These are phyloP conservation scores for Polydrusus tereticollis DNA, from an alignment of 2,888 invertebrate genomes.

Conservation along the genomic window DNA sequence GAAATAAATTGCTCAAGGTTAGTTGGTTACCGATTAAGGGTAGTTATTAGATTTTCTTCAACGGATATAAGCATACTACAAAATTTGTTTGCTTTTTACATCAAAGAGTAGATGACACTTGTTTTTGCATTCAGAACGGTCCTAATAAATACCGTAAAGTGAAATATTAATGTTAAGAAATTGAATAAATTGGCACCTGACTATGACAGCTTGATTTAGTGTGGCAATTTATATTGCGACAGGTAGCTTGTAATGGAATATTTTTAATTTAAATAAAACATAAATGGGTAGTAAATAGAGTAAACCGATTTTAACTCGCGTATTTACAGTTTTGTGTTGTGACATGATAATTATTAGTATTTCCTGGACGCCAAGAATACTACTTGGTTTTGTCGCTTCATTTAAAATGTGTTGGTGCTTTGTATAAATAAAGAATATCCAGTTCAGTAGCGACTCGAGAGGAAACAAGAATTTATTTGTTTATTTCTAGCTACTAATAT, in stretches of 20 bases:
- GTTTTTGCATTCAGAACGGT: constrained; percentile 3
- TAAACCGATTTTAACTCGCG: constrained; percentile 30
- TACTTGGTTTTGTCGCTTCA: not conserved
- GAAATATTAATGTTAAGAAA: constrained; percentile 40
- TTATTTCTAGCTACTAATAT: too few species aligned
- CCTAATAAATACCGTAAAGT: constrained; percentile 36
- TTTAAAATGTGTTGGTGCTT: not conserved
- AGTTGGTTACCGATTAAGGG: too few species aligned
- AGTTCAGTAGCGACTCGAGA: not conserved
- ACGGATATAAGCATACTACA: too few species aligned
- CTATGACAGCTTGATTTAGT: constrained; percentile 43
- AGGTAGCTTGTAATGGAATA: constrained; percentile 39
- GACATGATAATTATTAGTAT: constrained; percentile 22
- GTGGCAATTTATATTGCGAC: constrained; percentile 41
- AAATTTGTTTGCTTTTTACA: too few species aligned
- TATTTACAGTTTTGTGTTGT: constrained; percentile 27
- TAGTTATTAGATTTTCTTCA: too few species aligned
- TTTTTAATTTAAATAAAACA: constrained; percentile 42
- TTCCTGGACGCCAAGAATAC: constrained; percentile 9
- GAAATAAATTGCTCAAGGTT: too few species aligned
- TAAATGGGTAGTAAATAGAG: constrained; percentile 16
- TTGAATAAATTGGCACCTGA: constrained; percentile 35
- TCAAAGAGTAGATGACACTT: not conserved
- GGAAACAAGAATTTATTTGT: too few species aligned
- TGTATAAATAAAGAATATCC: not conserved